Percentiles rank a stretch among this genome's conserved stretches.
Evolutionary conservation across 2,113 vertebrate species (phyloP).

Genomic region (Gallinago undulata): DNA sequence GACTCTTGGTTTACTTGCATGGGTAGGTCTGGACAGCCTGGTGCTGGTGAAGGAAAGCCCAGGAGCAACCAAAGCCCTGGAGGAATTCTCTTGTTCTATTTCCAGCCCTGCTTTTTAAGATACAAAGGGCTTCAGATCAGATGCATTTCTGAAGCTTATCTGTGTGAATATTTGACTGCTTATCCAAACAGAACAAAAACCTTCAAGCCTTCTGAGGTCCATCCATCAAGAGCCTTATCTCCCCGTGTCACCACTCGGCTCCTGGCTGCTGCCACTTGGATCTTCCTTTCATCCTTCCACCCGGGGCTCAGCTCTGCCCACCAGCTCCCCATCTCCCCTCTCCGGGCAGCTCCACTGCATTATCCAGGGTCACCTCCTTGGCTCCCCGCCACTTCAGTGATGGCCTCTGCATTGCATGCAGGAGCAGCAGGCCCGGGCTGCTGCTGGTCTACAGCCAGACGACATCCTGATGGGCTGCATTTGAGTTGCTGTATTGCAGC

Average conservation of each 20-base stretch:
- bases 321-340: background rate
- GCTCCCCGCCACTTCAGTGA: background rate
- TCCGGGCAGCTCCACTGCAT: background rate
- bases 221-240: constrained; percentile 64
- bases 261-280: background rate
- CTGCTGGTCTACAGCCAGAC: background rate
- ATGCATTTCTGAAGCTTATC: constrained; percentile 43
- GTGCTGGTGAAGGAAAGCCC: background rate
- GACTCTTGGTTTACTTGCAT: background rate
- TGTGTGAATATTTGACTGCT: constrained; percentile 37
- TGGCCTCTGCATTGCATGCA: background rate
- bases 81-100: constrained; percentile 33
- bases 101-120: constrained; percentile 24
- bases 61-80: background rate
- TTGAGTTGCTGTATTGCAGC: background rate
- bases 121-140: constrained; percentile 25
- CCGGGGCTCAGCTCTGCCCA: background rate
- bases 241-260: background rate
- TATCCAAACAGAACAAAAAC: constrained; percentile 18
- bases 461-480: background rate
- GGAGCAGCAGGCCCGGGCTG: background rate
- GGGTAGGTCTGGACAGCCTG: background rate
- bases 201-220: constrained; percentile 52
- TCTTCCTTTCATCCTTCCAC: fast-evolving
- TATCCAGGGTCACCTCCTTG: background rate